A percentile compares a stretch with the other conserved stretches of the same genome.
Evolutionary conservation across 2,113 vertebrate genomes (phyloP).

Genomic region (Cervus canadensis): DNA sequence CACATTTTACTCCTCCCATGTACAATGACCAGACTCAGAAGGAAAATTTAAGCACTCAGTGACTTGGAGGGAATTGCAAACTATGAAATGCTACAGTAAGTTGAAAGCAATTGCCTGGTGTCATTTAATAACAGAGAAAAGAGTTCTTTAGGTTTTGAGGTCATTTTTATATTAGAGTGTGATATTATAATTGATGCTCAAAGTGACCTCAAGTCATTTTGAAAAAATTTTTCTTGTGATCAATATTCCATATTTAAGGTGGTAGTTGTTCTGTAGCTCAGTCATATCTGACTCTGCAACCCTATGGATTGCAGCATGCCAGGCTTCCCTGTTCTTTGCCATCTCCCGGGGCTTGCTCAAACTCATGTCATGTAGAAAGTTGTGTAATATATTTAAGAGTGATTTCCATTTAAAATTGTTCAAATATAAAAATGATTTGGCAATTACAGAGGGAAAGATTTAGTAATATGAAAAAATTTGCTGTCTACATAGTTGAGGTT

Average conservation of each 20-base stretch:
- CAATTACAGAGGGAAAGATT: not conserved
- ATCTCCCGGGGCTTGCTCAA: not conserved
- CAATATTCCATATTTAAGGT: not conserved
- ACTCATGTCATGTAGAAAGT: not conserved
- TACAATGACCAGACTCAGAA: not conserved
- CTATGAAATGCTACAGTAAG: not conserved
- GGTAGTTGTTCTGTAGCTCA: not conserved
- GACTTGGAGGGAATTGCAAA: not conserved
- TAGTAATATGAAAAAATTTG: not conserved
- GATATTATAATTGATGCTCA: not conserved
- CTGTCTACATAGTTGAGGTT: not conserved
- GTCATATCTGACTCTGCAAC: not conserved
- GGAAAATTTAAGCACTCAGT: not conserved
- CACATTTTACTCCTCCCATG: not conserved
- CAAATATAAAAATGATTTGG: not conserved
- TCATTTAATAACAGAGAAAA: constrained; percentile 16
- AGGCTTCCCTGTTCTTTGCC: not conserved
- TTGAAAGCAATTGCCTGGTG: not conserved
- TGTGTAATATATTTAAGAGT: not conserved
- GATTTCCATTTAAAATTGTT: not conserved
- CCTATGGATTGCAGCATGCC: not conserved
- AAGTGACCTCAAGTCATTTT: not conserved
- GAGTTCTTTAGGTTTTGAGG: not conserved
- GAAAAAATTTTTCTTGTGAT: not conserved
- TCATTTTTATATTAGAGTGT: not conserved